Percentiles rank a stretch among this genome's conserved stretches.
Conservation (phyloP, 2,113 vertebrate genomes). For the Periophthalmus modestus region DNA sequence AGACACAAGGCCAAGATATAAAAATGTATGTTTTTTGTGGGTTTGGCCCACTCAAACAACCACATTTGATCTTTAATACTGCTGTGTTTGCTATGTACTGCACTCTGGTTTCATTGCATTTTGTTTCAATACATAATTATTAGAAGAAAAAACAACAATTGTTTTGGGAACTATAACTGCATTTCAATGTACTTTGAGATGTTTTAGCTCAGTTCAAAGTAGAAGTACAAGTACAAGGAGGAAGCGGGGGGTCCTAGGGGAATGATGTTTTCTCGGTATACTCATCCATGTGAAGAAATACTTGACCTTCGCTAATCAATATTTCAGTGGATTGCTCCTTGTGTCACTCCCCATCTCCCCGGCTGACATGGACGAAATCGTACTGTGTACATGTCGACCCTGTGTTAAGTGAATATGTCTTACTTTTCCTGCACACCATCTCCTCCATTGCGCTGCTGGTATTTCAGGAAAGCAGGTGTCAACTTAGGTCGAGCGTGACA, state of each 20-base stretch:
- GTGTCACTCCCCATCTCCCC: constrained; percentile 66
- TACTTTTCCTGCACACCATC: constrained; percentile 51
- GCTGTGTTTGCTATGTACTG: no score
- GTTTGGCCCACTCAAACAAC: no score
- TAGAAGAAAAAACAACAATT: background rate
- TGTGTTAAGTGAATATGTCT: constrained; percentile 65
- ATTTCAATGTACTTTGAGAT: background rate
- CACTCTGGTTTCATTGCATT: no score
- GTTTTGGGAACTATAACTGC: background rate
- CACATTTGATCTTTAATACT: no score
- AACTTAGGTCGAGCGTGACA: constrained; percentile 74
- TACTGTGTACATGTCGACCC: constrained; percentile 30
- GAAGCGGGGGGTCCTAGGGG: constrained; percentile 31
- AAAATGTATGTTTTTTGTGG: no score
- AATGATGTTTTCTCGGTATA: constrained; percentile 61
- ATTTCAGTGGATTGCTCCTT: constrained; percentile 77
- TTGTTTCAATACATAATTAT: background rate
- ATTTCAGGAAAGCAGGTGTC: constrained; percentile 71
- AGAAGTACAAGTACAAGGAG: constrained; percentile 28
- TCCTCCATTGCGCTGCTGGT: constrained; percentile 39
- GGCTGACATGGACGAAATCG: constrained; percentile 48
- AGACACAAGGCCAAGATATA: no score
- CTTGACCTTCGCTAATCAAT: constrained; percentile 78
- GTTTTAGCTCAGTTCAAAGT: background rate
- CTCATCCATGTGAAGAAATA: constrained; percentile 62